Evolutionary conservation across 2,113 vertebrate genomes (phyloP).

Genomic region (Epinephelus cyanopodus): DNA sequence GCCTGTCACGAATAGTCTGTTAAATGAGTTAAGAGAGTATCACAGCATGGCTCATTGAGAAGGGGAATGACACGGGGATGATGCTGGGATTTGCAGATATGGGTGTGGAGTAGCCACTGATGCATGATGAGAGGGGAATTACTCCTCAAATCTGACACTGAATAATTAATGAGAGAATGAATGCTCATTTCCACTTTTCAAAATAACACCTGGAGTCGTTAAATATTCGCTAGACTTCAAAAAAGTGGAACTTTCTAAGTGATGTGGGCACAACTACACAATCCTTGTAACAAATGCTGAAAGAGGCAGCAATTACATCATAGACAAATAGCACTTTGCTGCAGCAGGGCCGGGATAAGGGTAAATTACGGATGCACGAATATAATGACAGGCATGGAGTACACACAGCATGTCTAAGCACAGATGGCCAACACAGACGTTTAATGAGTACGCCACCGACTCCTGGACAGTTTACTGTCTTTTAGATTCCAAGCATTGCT

Average conservation of each 20-base stretch:
- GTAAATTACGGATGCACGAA: not conserved
- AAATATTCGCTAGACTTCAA: not conserved
- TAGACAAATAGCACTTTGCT: no score
- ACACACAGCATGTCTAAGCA: not conserved
- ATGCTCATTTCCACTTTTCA: slow-evolving; percentile 2
- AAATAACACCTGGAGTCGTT: slow-evolving; percentile 1
- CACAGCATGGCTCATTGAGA: slow-evolving; percentile 10
- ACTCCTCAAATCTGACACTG: slow-evolving; percentile 21
- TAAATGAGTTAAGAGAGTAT: slow-evolving; percentile 20
- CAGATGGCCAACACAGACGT: no score
- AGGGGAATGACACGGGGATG: not conserved
- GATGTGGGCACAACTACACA: not conserved
- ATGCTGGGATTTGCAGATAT: slow-evolving; percentile 18
- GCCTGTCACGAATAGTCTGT: not conserved
- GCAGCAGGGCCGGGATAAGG: not conserved
- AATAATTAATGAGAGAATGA: slow-evolving; percentile 35
- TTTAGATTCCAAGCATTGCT: not conserved
- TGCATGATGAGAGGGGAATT: slow-evolving; percentile 36
- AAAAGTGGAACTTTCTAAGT: not conserved
- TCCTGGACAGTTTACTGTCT: not conserved
- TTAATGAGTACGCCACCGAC: not conserved
- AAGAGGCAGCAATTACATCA: not conserved
- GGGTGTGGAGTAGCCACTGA: slow-evolving; percentile 12
- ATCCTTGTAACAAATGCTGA: not conserved
- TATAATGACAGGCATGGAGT: not conserved